Conservation (phyloP, 2,797 vertebrate species). For the Rhynchonycteris naso region DNA sequence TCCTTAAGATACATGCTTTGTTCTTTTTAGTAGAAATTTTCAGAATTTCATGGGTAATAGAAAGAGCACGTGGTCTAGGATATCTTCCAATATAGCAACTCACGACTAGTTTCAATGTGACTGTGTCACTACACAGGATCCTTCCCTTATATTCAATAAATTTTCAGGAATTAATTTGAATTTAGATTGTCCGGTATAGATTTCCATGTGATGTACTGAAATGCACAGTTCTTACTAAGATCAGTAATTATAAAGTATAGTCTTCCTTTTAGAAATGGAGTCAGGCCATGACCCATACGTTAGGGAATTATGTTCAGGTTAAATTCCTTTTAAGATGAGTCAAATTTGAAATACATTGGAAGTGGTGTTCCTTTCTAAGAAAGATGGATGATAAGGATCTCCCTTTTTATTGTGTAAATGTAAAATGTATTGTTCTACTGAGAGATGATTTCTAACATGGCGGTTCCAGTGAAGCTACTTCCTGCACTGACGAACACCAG, state of each 20-base stretch:
- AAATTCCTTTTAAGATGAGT: slow-evolving; percentile 53
- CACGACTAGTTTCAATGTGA: not conserved
- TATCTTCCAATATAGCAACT: not conserved
- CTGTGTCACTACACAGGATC: not conserved
- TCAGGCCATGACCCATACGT: not conserved
- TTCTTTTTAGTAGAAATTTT: slow-evolving; percentile 20
- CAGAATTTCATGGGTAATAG: not conserved
- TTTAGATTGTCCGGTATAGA: not conserved
- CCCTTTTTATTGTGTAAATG: not conserved
- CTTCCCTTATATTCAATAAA: not conserved
- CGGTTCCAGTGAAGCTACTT: slow-evolving; percentile 17
- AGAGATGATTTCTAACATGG: slow-evolving; percentile 9
- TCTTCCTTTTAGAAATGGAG: slow-evolving; percentile 29
- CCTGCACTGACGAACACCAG: not conserved
- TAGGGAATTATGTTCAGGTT: not conserved
- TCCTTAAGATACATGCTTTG: not conserved
- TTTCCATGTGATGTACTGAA: not conserved
- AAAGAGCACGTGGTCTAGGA: not conserved
- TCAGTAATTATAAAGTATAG: not conserved
- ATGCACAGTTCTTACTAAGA: not conserved
- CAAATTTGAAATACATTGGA: slow-evolving; percentile 34
- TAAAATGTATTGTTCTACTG: not conserved
- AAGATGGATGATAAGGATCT: not conserved
- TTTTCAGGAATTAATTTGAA: slow-evolving; percentile 49
- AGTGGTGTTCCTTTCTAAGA: not conserved